phyloP scores from a whole-genome alignment of 2,888 invertebrate genomes.

The Taphrorychus bicolor region DNA sequence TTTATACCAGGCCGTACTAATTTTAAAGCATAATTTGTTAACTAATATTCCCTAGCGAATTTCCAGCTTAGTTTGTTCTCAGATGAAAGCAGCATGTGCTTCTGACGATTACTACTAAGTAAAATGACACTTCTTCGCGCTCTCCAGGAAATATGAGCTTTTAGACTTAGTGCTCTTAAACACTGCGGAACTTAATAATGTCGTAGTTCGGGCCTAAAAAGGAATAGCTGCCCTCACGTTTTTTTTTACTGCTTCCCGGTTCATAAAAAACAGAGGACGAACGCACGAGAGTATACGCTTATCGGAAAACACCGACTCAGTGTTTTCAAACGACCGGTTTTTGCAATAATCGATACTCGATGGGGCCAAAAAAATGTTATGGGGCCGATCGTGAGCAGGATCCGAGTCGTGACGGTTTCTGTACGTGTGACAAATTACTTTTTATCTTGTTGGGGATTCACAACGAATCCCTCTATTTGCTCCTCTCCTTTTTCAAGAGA shows the following conservation, averaged over 20 bases:
- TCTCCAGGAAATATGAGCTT: neutral
- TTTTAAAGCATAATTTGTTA: neutral
- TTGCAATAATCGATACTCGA: slow-evolving; percentile 33
- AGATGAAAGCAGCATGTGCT: neutral
- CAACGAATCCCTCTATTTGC: no score
- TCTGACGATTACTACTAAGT: neutral
- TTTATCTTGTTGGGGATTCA: no score
- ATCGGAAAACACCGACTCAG: slow-evolving; percentile 27
- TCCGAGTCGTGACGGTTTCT: slow-evolving; percentile 10
- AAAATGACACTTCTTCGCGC: neutral
- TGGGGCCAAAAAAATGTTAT: slow-evolving; percentile 22
- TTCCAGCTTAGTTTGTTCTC: neutral
- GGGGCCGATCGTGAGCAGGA: slow-evolving; percentile 4
- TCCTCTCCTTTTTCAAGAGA: no score
- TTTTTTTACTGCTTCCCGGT: slow-evolving; percentile 26
- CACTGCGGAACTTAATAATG: neutral
- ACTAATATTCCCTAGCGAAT: no score
- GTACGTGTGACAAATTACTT: slow-evolving; percentile 22
- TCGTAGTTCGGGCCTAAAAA: no score
- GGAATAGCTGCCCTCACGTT: no score
- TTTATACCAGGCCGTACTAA: no score
- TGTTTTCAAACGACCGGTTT: slow-evolving; percentile 32
- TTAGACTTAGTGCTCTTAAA: neutral
- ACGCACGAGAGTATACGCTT: slow-evolving; percentile 14
- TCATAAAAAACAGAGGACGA: slow-evolving; percentile 32